Evolutionary conservation across 1,140 invertebrate genomes (phyloP).

Genomic region (Ceratoteleas bidentatus): DNA sequence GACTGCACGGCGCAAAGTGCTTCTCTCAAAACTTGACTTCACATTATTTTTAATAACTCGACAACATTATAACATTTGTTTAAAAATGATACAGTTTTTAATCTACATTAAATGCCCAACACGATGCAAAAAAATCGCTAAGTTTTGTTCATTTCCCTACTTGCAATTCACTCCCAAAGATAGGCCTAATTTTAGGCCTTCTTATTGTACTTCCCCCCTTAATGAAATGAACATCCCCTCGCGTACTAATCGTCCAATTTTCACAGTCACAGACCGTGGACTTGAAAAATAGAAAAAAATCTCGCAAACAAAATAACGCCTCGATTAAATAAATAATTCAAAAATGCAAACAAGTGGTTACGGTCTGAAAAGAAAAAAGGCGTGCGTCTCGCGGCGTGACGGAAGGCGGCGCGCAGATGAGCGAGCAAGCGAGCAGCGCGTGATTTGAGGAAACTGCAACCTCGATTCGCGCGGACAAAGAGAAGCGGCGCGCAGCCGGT

Average conservation of each 20-base stretch:
- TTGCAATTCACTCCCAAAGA: too few species aligned
- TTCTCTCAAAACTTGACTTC: too few species aligned
- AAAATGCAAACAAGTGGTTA: slow-evolving; percentile 35
- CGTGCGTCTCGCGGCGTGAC: slow-evolving; percentile 23
- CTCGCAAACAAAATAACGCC: slow-evolving; percentile 5
- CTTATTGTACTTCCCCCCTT: too few species aligned
- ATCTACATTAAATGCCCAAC: too few species aligned
- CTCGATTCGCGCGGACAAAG: slow-evolving; percentile 33
- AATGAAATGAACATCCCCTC: background rate
- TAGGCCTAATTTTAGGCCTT: too few species aligned
- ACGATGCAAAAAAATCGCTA: too few species aligned
- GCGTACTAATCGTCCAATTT: slow-evolving; percentile 5
- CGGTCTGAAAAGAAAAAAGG: slow-evolving; percentile 48
- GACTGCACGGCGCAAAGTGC: too few species aligned
- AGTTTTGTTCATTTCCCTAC: too few species aligned
- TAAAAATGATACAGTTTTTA: too few species aligned
- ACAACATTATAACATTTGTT: too few species aligned
- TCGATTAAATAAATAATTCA: slow-evolving; percentile 27
- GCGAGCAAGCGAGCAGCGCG: background rate
- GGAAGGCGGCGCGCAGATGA: slow-evolving; percentile 16
- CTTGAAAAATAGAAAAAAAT: background rate
- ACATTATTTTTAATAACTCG: too few species aligned
- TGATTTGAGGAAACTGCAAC: slow-evolving; percentile 26
- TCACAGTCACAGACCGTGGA: slow-evolving; percentile 4
- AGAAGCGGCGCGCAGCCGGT: background rate